A percentile compares a stretch with the other conserved stretches of the same genome.
phyloP scores from a whole-genome alignment of 2,888 invertebrate species.

The Athalia rosae region DNA sequence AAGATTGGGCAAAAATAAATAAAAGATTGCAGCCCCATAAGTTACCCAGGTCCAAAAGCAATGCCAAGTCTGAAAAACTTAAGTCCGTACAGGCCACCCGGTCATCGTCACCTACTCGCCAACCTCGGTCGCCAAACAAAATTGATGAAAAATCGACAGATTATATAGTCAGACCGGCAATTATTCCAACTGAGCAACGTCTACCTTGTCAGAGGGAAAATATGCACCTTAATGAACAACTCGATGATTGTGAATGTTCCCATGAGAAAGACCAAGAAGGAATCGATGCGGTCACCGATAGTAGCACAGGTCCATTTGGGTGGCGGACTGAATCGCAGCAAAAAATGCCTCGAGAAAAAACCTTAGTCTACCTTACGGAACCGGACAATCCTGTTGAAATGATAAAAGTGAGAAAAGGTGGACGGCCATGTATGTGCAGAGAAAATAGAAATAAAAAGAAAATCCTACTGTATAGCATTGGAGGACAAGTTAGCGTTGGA shows the following conservation, averaged over 20 bases:
- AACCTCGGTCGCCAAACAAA: constrained; percentile 40
- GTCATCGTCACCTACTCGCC: constrained; percentile 50
- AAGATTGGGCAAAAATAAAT: neutral
- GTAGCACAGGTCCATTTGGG: constrained; percentile 56
- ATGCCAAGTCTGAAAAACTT: constrained; percentile 14
- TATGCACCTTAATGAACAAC: neutral
- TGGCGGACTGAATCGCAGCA: constrained; percentile 61
- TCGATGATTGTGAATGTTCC: constrained; percentile 36
- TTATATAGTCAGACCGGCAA: constrained; percentile 60
- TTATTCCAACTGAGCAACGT: constrained; percentile 49
- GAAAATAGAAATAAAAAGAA: constrained; percentile 64
- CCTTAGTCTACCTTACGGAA: constrained; percentile 60
- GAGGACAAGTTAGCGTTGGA: constrained; percentile 51
- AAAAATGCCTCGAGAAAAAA: constrained; percentile 59
- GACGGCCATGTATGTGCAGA: constrained; percentile 64
- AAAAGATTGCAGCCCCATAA: constrained; percentile 11
- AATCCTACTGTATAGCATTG: constrained; percentile 57
- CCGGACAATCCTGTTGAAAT: constrained; percentile 56
- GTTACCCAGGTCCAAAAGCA: neutral
- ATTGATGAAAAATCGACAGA: constrained; percentile 62
- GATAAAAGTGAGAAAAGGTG: constrained; percentile 59
- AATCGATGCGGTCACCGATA: neutral
- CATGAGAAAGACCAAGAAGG: constrained; percentile 14
- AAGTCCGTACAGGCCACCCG: constrained; percentile 5
- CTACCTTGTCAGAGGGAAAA: constrained; percentile 45